Evolutionary conservation across 1,140 invertebrate genomes (phyloP).

Genomic region (Belonocnema kinseyi): DNA sequence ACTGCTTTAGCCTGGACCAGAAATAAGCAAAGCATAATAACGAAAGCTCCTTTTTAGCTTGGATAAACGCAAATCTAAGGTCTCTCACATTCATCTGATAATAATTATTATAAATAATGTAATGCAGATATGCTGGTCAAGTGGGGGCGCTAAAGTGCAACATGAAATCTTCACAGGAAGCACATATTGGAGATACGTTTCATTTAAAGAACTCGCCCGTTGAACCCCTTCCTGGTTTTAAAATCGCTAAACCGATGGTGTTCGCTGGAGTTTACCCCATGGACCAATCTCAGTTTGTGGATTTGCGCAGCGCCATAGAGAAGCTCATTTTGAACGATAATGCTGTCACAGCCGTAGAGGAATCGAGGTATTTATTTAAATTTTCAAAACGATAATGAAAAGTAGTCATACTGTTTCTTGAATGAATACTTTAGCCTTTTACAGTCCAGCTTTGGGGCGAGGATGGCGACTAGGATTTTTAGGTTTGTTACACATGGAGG

Average conservation of each 20-base stretch:
- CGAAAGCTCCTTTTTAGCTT: too few species aligned
- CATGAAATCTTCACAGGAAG: constrained; percentile 87
- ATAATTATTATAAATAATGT: too few species aligned
- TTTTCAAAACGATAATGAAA: background rate
- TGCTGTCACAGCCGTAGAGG: constrained; percentile 86
- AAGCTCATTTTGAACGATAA: constrained; percentile 96
- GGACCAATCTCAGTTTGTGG: constrained; percentile 89
- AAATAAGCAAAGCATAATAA: too few species aligned
- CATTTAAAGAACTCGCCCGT: constrained; percentile 77
- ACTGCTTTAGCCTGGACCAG: too few species aligned
- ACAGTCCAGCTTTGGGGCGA: constrained; percentile 92
- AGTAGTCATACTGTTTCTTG: background rate
- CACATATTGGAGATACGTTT: constrained; percentile 91
- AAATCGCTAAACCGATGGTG: constrained; percentile 89
- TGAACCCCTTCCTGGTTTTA: constrained; percentile 81
- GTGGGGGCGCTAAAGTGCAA: constrained; percentile 89
- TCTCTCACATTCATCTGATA: too few species aligned
- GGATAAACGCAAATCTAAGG: too few species aligned
- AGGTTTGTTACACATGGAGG: constrained; percentile 96
- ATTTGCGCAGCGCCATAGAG: constrained; percentile 88
- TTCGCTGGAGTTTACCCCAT: constrained; percentile 96
- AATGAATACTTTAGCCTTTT: constrained; percentile 49
- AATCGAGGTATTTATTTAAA: constrained; percentile 83
- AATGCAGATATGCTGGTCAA: constrained; percentile 83
- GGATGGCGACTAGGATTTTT: constrained; percentile 96